Conservation (phyloP, 2,888 invertebrate species). For the Labia minor region DNA sequence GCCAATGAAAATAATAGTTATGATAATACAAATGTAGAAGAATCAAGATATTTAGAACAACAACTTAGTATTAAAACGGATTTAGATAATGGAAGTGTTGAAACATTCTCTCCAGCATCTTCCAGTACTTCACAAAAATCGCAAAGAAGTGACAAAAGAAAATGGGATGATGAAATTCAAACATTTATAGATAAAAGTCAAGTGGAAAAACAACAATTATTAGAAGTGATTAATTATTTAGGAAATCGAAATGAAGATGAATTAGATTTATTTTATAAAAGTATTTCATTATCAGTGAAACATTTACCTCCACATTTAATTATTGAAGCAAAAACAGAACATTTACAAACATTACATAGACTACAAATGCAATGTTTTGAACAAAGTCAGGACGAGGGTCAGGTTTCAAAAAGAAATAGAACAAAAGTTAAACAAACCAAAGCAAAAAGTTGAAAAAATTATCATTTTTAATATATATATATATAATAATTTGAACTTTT, state of each 20-base stretch:
- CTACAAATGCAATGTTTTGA: neutral
- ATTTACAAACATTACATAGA: neutral
- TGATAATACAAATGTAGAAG: neutral
- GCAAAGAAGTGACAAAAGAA: neutral
- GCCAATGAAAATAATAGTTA: neutral
- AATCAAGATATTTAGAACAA: neutral
- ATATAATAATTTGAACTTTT: too few species aligned
- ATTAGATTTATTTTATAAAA: neutral
- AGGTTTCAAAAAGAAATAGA: too few species aligned
- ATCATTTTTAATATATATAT: too few species aligned
- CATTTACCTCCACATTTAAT: neutral
- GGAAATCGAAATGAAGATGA: neutral
- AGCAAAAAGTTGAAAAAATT: neutral
- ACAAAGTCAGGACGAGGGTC: neutral
- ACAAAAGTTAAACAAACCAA: too few species aligned
- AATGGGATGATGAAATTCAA: neutral
- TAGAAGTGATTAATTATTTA: slow-evolving; percentile 1
- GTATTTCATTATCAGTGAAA: neutral
- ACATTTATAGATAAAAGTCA: neutral
- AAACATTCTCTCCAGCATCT: neutral
- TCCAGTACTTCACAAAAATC: neutral
- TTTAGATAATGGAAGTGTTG: neutral
- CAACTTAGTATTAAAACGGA: neutral
- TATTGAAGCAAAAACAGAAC: neutral
- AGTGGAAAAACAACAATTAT: neutral